phyloP scores from a whole-genome alignment of 2,113 vertebrate species.

The Plestiodon gilberti region DNA sequence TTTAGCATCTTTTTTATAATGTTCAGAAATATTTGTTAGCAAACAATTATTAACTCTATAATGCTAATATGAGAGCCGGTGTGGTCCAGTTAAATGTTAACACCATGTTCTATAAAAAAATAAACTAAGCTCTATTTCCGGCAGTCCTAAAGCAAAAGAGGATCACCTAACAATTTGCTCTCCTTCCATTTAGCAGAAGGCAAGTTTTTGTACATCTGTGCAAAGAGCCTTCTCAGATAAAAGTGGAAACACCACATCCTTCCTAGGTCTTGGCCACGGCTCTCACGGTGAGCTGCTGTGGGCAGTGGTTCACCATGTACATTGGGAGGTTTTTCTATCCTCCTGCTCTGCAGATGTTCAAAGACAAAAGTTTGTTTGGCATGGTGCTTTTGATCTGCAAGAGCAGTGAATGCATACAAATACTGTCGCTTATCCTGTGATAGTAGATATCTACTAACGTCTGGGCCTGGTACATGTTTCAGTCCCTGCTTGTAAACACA shows the following conservation, averaged over 20 bases:
- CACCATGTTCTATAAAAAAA: background rate
- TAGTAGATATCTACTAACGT: background rate
- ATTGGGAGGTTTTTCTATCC: too few relatives aligned
- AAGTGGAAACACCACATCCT: background rate
- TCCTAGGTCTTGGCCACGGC: background rate
- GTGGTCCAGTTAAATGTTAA: background rate
- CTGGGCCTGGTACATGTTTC: background rate
- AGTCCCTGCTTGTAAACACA: background rate
- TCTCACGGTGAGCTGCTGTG: too few relatives aligned
- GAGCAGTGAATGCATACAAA: background rate
- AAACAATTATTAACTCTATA: background rate
- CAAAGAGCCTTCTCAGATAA: background rate
- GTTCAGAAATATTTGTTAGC: background rate
- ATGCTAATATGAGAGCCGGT: background rate
- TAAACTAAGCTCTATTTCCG: background rate
- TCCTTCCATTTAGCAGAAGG: background rate
- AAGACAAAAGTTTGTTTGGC: background rate
- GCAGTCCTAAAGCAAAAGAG: background rate
- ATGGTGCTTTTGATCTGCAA: background rate
- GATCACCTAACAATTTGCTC: background rate
- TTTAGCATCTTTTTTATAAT: background rate
- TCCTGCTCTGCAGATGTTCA: background rate
- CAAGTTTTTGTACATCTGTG: background rate
- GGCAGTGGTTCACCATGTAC: too few relatives aligned
- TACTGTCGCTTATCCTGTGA: background rate